These are phyloP conservation scores for Microtus pennsylvanicus DNA, from an alignment of 2,113 vertebrate species.

Conservation along the genomic window DNA sequence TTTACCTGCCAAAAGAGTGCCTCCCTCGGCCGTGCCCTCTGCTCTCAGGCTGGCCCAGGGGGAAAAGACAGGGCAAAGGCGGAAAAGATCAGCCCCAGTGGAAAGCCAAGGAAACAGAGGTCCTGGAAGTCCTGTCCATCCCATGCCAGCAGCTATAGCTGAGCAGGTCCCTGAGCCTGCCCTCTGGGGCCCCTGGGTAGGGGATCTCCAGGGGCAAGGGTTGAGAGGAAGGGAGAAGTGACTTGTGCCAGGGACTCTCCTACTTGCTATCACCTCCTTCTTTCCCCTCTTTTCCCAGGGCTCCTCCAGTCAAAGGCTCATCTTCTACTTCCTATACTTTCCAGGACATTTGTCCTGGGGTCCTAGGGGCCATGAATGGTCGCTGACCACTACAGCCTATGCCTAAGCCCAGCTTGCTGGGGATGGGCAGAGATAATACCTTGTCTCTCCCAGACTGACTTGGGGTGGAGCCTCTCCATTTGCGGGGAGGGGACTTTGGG, in stretches of 20 bases:
- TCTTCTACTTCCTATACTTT: constrained; percentile 49
- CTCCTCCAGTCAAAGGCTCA: constrained; percentile 28
- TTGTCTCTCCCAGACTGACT: neutral
- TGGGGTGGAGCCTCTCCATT: neutral
- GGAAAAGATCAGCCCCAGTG: neutral
- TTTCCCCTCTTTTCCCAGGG: constrained; percentile 60
- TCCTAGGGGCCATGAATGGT: neutral
- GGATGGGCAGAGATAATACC: neutral
- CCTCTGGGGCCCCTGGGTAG: constrained; percentile 23
- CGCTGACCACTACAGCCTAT: neutral
- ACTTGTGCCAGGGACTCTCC: constrained; percentile 82
- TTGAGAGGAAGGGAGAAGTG: constrained; percentile 70
- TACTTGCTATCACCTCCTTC: constrained; percentile 51
- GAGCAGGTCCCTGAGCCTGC: neutral
- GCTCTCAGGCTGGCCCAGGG: neutral
- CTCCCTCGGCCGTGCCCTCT: constrained; percentile 2
- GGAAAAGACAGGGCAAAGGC: neutral
- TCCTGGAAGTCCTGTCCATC: neutral
- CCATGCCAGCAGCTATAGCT: neutral
- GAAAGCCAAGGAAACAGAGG: neutral
- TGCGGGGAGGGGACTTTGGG: neutral
- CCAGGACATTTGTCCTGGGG: constrained; percentile 51
- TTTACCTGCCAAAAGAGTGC: constrained; percentile 50
- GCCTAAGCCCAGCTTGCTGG: neutral
- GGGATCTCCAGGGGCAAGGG: constrained; percentile 76